Evolutionary conservation across 2,888 invertebrate genomes (phyloP).

Genomic region (Xanthorhoe designata): DNA sequence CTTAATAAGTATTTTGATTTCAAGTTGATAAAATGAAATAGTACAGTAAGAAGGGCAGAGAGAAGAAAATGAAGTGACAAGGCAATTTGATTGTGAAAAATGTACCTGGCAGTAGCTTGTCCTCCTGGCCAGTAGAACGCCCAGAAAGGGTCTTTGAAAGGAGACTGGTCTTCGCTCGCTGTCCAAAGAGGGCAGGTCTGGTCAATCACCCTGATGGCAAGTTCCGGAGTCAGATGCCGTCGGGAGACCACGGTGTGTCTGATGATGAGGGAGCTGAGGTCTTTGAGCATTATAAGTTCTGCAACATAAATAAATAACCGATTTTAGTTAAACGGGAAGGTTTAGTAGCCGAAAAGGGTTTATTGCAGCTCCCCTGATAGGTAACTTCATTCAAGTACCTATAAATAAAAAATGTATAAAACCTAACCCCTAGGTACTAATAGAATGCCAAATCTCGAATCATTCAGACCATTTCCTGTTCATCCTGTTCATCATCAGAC

Average conservation of each 20-base stretch:
- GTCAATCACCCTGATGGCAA: slow-evolving; percentile 87
- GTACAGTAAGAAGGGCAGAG: too few species aligned
- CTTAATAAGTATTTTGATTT: not conserved
- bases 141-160: slow-evolving; percentile 89
- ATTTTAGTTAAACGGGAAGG: not conserved
- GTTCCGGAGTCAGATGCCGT: slow-evolving; percentile 88
- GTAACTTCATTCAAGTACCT: too few species aligned
- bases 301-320: not conserved
- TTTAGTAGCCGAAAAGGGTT: too few species aligned
- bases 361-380: too few species aligned
- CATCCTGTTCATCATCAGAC: too few species aligned
- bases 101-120: slow-evolving; percentile 88
- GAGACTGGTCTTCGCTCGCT: slow-evolving; percentile 63
- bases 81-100: not conserved
- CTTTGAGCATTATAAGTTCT: slow-evolving; percentile 54
- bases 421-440: too few species aligned
- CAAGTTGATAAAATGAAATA: too few species aligned
- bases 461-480: too few species aligned
- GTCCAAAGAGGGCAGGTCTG: slow-evolving; percentile 86
- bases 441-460: too few species aligned
- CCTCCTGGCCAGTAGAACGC: slow-evolving; percentile 93
- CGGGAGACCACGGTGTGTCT: slow-evolving; percentile 68
- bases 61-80: too few species aligned
- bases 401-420: too few species aligned
- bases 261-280: slow-evolving; percentile 59